Conservation (phyloP, 2,113 vertebrate species). For the Hipposideros armiger region DNA sequence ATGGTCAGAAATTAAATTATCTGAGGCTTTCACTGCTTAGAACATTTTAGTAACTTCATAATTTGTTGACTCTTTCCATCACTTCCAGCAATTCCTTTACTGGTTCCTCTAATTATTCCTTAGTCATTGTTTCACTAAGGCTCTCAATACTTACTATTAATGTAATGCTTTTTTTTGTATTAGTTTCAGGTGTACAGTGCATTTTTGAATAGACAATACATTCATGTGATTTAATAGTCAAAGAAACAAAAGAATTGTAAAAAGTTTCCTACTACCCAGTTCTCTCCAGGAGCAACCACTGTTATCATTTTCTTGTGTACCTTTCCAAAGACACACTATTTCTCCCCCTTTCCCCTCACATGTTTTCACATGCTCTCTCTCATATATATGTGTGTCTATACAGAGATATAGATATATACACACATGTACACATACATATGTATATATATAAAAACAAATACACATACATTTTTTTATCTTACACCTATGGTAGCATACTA, state of each 20-base stretch:
- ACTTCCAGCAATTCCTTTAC: not conserved
- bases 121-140: slow-evolving; percentile 29
- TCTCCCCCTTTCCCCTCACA: too few species aligned
- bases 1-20: slow-evolving; percentile 48
- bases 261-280: not conserved
- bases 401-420: not conserved
- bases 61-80: slow-evolving; percentile 26
- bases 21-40: slow-evolving; percentile 11
- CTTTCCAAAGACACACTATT: not conserved
- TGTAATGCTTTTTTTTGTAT: not conserved
- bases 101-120: not conserved
- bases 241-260: slow-evolving; percentile 18
- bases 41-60: slow-evolving; percentile 34
- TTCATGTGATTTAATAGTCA: slow-evolving; percentile 28
- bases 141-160: slow-evolving; percentile 26
- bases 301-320: not conserved
- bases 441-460: not conserved
- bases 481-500: not conserved
- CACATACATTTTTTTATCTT: slow-evolving; percentile 4
- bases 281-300: not conserved
- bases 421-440: rapidly evolving
- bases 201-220: slow-evolving; percentile 28
- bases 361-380: not conserved
- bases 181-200: too few species aligned
- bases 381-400: not conserved